Percentiles rank a stretch among this genome's conserved stretches.
Conservation (phyloP, 2,797 vertebrate species). For the Scolopax bukidnonensis region DNA sequence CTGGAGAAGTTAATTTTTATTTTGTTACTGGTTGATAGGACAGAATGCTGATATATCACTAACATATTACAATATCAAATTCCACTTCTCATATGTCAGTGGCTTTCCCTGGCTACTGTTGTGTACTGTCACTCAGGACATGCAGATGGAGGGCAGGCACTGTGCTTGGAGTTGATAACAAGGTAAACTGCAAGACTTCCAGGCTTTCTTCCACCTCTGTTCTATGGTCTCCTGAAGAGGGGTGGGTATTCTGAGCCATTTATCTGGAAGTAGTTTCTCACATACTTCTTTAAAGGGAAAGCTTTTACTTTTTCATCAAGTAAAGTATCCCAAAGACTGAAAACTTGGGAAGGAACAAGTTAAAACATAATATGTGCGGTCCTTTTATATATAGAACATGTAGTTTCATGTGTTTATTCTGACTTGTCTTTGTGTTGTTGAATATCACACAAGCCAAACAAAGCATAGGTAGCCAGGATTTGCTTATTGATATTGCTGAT, state of each 20-base stretch:
- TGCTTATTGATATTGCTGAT: conserved; percentile 10
- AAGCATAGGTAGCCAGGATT: background rate
- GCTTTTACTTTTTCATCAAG: background rate
- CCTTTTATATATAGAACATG: background rate
- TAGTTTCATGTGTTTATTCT: background rate
- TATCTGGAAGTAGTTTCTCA: background rate
- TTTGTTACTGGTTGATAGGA: background rate
- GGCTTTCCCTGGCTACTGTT: background rate
- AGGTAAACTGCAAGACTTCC: background rate
- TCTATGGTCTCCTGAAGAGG: background rate
- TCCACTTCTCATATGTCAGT: background rate
- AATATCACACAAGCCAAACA: background rate
- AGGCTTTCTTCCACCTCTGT: background rate
- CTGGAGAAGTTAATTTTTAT: background rate
- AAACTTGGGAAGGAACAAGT: background rate
- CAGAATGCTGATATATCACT: background rate
- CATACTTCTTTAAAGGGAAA: background rate
- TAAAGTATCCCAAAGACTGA: background rate
- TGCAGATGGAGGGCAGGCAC: background rate
- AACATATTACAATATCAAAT: background rate
- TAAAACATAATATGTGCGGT: background rate
- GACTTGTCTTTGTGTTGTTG: background rate
- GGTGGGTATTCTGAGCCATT: background rate
- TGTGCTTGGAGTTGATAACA: background rate
- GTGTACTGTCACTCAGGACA: background rate